phyloP scores from a whole-genome alignment of 2,797 vertebrate genomes.

The Falco columbarius region DNA sequence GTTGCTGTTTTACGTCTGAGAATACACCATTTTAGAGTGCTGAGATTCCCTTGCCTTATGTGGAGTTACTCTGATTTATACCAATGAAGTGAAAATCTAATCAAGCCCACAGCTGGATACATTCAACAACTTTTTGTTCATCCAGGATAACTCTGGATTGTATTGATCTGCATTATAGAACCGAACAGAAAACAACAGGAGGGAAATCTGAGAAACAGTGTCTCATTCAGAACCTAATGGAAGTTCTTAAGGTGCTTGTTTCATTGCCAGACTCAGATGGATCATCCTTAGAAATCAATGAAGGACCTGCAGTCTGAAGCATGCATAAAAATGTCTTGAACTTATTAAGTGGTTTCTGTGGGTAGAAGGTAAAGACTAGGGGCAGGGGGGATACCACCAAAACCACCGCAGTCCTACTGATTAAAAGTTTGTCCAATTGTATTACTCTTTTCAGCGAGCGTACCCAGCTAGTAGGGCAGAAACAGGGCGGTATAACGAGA shows the following conservation, averaged over 20 bases:
- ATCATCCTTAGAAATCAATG: conserved; percentile 9
- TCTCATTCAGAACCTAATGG: conserved; percentile 23
- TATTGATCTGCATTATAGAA: conserved; percentile 45
- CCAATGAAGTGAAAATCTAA: conserved; percentile 36
- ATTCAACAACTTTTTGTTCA: conserved; percentile 35
- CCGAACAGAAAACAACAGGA: conserved; percentile 8
- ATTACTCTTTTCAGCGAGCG: neutral
- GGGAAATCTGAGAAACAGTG: neutral
- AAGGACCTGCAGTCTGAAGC: neutral
- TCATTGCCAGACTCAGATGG: neutral
- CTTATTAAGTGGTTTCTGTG: neutral
- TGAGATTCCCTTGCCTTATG: neutral
- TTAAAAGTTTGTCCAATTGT: neutral
- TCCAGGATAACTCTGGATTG: neutral
- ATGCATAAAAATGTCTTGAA: neutral
- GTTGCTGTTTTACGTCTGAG: neutral
- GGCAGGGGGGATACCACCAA: neutral
- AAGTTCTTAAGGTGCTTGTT: conserved; percentile 3
- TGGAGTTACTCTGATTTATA: conserved; percentile 25
- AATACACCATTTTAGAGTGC: neutral
- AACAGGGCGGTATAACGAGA: neutral
- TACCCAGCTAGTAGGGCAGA: neutral
- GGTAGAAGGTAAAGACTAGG: neutral
- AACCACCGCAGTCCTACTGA: neutral
- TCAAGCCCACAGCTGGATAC: conserved; percentile 36